Evolutionary conservation across 2,797 vertebrate species (phyloP).

Genomic region (Chelon auratus): DNA sequence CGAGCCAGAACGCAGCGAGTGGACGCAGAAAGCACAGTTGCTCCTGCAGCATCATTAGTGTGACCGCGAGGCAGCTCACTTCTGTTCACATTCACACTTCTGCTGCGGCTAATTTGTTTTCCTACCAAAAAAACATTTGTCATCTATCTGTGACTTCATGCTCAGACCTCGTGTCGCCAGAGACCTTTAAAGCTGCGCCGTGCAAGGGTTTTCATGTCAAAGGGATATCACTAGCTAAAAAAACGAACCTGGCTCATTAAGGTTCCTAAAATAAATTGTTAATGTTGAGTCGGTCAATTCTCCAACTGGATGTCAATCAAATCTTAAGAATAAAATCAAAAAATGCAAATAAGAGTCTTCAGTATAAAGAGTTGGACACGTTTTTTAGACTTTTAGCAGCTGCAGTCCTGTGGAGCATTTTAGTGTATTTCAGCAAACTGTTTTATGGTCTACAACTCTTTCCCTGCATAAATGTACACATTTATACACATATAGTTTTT

Average conservation of each 20-base stretch:
- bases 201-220: background rate
- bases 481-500: too few species aligned
- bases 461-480: background rate
- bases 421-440: background rate
- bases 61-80: constrained; percentile 49
- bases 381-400: too few species aligned
- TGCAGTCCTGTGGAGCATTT: background rate
- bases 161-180: constrained; percentile 11
- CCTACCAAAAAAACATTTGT: constrained; percentile 19
- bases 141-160: background rate
- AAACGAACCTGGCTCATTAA: background rate
- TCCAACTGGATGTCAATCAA: background rate
- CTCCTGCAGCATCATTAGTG: constrained; percentile 55
- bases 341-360: too few species aligned
- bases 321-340: background rate
- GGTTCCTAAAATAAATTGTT: background rate
- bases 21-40: constrained; percentile 39
- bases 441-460: background rate
- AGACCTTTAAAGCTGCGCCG: background rate
- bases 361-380: too few species aligned
- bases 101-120: constrained; percentile 42
- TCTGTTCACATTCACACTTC: constrained; percentile 60
- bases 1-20: constrained; percentile 35
- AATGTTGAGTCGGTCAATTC: background rate
- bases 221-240: background rate